Evolutionary conservation across 2,888 invertebrate species (phyloP), one percentile per base, ranked within the genome.

Genomic region (Pasiphila rectangulata): DNA sequence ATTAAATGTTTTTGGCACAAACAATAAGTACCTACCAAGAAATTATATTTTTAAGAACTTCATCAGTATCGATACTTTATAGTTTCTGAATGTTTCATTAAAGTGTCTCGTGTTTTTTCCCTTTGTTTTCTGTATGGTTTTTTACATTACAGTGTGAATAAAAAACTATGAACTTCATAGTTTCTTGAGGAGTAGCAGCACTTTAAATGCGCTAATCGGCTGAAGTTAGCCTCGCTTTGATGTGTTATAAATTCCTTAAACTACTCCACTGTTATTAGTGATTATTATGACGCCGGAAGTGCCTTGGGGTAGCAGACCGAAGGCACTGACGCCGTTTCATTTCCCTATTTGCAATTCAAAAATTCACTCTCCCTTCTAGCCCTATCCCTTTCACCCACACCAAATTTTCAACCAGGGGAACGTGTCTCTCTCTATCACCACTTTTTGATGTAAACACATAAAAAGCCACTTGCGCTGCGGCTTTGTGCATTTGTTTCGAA

Each of bases 321-420:
- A 74, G 72, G 71, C 73, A 65, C 72, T 70, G 72, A 17, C 32
- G 30, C 17, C 29, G 81, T 75, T 82, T 80, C 83, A 84, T 83
- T 85, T 74, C 76, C 77, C 77, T 64, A 87, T 87, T 88, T 85
- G 86, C 86, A 88, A 88, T 85, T 84, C 85, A 83, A 87, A 87
- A 85, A 83, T 80, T 74, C 70, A 75, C 76, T 78, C 69, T 69
- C 75, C 72, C 71, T 61, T 51, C 53, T 65, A 67, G 57, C 30
- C 49, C 53, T 64, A 54, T 57, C 54, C 55, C 61, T 39, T 57
- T 83, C 65, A 63, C 30, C 10, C 50, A 4, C 7, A 37, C 20
- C n/a, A 36, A 29, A 35, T 12, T 4, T 66, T 67, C 64, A 58
- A 60, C 38, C 44, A 51, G 46, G 57, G 61, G 65, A 64, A 38